Percentiles rank a stretch among this genome's conserved stretches.
phyloP scores from a whole-genome alignment of 2,113 vertebrate genomes.

The Micronisus gabar region DNA sequence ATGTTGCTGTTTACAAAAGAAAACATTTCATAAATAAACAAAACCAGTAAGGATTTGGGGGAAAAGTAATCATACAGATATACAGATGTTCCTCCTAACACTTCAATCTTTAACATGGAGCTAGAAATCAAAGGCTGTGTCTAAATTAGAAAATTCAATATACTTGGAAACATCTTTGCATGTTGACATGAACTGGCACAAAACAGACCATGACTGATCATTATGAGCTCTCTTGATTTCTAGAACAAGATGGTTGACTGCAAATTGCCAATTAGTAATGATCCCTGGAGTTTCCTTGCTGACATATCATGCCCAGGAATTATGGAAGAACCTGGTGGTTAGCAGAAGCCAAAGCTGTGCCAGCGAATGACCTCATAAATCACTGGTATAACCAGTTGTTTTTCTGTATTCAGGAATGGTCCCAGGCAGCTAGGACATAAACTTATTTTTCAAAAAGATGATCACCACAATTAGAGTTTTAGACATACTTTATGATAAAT shows the following conservation, averaged over 20 bases:
- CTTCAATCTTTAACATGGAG: neutral
- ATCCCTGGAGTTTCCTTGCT: neutral
- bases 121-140: neutral
- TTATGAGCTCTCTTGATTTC: neutral
- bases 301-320: neutral
- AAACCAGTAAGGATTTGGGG: neutral
- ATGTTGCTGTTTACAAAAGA: neutral
- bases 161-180: neutral
- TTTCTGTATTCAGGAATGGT: neutral
- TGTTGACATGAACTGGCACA: neutral
- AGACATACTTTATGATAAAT: neutral
- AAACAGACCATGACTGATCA: accelerated
- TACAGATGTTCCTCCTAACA: neutral
- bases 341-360: neutral
- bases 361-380: neutral
- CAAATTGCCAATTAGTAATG: neutral
- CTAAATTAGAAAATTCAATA: neutral
- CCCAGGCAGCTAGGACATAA: neutral
- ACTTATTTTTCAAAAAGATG: neutral
- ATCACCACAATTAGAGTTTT: neutral
- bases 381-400: neutral
- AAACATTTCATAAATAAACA: neutral
- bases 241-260: neutral
- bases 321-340: neutral
- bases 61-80: neutral